A percentile compares a stretch with the other conserved stretches of the same genome.
Conservation (phyloP, 2,888 invertebrate species). For the Sinodicranocentrus sp. region DNA sequence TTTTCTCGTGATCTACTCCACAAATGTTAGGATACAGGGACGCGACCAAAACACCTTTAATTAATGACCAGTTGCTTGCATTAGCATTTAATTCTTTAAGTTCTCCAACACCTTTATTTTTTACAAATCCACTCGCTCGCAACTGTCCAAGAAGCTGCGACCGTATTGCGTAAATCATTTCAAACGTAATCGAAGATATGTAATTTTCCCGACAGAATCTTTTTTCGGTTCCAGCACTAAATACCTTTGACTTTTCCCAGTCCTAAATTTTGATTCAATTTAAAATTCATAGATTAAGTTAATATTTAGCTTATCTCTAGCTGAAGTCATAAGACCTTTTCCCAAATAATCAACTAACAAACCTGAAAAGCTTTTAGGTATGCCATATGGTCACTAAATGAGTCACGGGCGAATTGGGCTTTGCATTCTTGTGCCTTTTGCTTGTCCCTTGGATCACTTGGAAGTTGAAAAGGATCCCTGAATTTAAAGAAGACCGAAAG, state of each 20-base stretch:
- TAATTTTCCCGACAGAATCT: conserved; percentile 85
- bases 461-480: conserved; percentile 88
- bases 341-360: too few species aligned
- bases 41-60: conserved; percentile 92
- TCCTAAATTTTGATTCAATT: conserved; percentile 72
- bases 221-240: conserved; percentile 22
- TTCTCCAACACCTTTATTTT: conserved; percentile 80
- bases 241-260: conserved; percentile 79
- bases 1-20: conserved; percentile 46
- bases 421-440: conserved; percentile 83
- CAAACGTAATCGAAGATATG: conserved; percentile 90
- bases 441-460: conserved; percentile 84
- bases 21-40: conserved; percentile 93
- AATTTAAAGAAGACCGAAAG: too few species aligned
- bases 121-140: conserved; percentile 83
- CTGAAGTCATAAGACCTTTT: too few species aligned
- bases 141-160: conserved; percentile 90
- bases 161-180: conserved; percentile 91
- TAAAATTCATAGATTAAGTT: too few species aligned
- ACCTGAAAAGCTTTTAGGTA: conserved; percentile 88
- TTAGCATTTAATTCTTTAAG: conserved; percentile 90
- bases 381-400: conserved; percentile 94
- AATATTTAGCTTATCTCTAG: too few species aligned
- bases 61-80: conserved; percentile 92
- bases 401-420: conserved; percentile 86